Conservation (phyloP, 2,113 vertebrate genomes). For the Lepus europaeus region DNA sequence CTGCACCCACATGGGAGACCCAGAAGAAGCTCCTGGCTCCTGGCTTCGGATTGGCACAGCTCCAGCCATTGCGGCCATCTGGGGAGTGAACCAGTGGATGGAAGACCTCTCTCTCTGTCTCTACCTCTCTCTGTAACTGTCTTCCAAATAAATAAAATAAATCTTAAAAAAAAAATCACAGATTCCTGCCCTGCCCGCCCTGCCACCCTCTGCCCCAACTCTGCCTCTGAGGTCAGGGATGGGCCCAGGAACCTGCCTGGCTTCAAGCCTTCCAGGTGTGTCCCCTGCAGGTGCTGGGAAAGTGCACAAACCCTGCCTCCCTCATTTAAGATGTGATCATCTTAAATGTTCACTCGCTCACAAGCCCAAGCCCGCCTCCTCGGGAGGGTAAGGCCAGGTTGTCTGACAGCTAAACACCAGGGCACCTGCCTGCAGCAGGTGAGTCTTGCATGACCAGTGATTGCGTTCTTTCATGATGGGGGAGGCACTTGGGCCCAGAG, state of each 20-base stretch:
- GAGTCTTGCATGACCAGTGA: not conserved
- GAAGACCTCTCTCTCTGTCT: no score
- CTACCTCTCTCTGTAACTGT: no score
- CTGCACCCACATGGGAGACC: no score
- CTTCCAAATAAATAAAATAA: no score
- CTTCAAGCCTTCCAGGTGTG: not conserved
- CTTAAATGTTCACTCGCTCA: not conserved
- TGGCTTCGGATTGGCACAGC: no score
- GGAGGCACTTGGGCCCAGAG: not conserved
- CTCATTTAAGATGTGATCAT: not conserved
- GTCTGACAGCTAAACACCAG: no score
- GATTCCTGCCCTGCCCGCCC: not conserved
- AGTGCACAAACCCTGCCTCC: not conserved
- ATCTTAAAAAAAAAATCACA: not conserved
- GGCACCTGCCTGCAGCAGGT: accelerated
- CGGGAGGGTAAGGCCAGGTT: not conserved
- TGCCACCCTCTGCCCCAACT: not conserved
- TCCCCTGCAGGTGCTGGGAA: not conserved
- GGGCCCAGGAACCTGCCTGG: not conserved
- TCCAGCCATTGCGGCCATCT: no score
- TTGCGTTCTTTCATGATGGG: accelerated
- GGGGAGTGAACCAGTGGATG: no score
- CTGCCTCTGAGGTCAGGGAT: not conserved
- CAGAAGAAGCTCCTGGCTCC: no score
- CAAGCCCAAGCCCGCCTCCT: not conserved